phyloP scores from a whole-genome alignment of 2,797 vertebrate species.

The Gouania willdenowi region DNA sequence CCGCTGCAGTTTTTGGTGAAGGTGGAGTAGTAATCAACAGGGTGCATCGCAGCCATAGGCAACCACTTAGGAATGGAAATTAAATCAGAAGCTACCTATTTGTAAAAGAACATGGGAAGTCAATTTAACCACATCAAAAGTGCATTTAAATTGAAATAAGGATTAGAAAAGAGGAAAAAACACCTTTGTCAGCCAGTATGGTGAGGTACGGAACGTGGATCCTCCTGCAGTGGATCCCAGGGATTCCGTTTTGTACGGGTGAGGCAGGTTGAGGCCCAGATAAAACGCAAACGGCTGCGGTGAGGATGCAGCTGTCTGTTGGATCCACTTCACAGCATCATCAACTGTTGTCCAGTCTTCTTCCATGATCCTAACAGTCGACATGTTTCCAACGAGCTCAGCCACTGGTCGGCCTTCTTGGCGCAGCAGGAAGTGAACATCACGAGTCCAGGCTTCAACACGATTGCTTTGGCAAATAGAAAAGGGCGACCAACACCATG shows the following conservation, averaged over 20 bases:
- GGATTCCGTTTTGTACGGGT: constrained; percentile 86
- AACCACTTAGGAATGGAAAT: constrained; percentile 88
- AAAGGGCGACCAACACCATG: no score
- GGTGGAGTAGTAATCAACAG: constrained; percentile 91
- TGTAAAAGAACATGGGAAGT: neutral
- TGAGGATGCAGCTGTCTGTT: constrained; percentile 57
- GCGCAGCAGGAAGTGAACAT: constrained; percentile 84
- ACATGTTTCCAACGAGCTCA: constrained; percentile 77
- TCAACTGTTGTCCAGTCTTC: constrained; percentile 87
- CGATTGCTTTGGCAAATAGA: constrained; percentile 79
- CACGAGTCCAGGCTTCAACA: constrained; percentile 94
- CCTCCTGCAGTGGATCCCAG: constrained; percentile 87
- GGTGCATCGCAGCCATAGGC: constrained; percentile 84
- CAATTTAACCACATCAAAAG: neutral
- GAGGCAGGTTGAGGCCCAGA: constrained; percentile 92
- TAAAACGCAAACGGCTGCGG: constrained; percentile 87
- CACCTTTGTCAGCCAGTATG: constrained; percentile 91
- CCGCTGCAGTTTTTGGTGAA: constrained; percentile 93
- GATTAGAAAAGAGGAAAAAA: neutral
- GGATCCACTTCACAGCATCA: constrained; percentile 82
- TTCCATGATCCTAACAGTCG: constrained; percentile 78
- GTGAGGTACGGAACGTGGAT: constrained; percentile 92
- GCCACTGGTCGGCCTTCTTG: constrained; percentile 89
- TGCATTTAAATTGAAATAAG: neutral
- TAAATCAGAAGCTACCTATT: constrained; percentile 79